A percentile compares a stretch with the other conserved stretches of the same genome.
Conservation (phyloP, 2,113 vertebrate species). For the Lichenostomus cassidix region DNA sequence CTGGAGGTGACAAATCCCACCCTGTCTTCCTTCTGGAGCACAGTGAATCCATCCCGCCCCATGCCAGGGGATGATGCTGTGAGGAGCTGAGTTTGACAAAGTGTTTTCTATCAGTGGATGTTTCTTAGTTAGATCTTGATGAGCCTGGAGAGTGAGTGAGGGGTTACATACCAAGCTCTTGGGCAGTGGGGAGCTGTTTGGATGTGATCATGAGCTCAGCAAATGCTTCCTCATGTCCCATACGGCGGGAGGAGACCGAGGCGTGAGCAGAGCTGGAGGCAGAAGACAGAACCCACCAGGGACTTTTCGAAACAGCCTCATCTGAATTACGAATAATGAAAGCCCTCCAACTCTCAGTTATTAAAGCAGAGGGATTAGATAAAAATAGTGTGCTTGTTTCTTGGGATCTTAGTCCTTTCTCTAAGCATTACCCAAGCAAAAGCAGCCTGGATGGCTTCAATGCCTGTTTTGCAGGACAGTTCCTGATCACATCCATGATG, state of each 20-base stretch:
- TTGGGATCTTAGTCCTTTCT: neutral
- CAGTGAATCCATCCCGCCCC: rapidly evolving
- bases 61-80: neutral
- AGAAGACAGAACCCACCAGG: constrained; percentile 46
- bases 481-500: rapidly evolving
- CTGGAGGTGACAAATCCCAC: constrained; percentile 26
- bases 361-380: constrained; percentile 52
- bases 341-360: constrained; percentile 59
- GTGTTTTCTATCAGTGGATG: neutral
- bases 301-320: constrained; percentile 27
- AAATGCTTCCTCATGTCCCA: neutral
- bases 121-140: neutral
- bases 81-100: neutral
- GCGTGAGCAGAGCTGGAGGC: neutral
- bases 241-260: neutral
- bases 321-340: constrained; percentile 51
- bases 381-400: constrained; percentile 55
- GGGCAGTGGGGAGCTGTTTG: neutral
- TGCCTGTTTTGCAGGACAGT: neutral
- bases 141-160: neutral
- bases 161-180: neutral
- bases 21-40: neutral
- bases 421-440: neutral
- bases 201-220: neutral
- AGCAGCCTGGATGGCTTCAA: neutral